Conservation (phyloP, 2,797 vertebrate genomes). For the Dryobates pubescens region DNA sequence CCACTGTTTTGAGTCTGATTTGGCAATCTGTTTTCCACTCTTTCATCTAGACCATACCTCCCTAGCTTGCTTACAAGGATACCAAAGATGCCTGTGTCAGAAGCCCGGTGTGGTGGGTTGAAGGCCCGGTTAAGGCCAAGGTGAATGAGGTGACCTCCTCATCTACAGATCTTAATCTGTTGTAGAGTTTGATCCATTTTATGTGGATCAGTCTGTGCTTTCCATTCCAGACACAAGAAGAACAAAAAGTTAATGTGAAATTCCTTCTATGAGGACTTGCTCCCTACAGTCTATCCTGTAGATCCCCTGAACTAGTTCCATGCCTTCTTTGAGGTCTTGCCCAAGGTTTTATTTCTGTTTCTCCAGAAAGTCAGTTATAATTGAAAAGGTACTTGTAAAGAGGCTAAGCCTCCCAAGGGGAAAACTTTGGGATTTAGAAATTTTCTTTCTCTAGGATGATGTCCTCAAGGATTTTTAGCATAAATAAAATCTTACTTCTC, state of each 20-base stretch:
- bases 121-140: not conserved
- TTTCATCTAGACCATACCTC: not conserved
- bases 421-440: not conserved
- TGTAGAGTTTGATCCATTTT: not conserved
- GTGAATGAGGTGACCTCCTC: not conserved
- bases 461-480: not conserved
- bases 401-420: not conserved
- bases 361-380: not conserved
- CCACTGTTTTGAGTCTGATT: not conserved
- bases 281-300: not conserved
- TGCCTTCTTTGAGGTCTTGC: not conserved
- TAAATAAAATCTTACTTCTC: conserved; percentile 20
- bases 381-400: not conserved
- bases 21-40: not conserved
- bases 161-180: not conserved
- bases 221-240: no score
- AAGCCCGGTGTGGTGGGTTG: not conserved
- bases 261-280: not conserved
- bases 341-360: not conserved
- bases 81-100: not conserved
- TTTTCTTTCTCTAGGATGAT: not conserved
- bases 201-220: not conserved
- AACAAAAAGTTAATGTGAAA: no score
- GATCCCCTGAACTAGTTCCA: not conserved
- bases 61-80: not conserved